phyloP scores from a whole-genome alignment of 2,888 invertebrate genomes.

The Drosophila nr. perissopoda region DNA sequence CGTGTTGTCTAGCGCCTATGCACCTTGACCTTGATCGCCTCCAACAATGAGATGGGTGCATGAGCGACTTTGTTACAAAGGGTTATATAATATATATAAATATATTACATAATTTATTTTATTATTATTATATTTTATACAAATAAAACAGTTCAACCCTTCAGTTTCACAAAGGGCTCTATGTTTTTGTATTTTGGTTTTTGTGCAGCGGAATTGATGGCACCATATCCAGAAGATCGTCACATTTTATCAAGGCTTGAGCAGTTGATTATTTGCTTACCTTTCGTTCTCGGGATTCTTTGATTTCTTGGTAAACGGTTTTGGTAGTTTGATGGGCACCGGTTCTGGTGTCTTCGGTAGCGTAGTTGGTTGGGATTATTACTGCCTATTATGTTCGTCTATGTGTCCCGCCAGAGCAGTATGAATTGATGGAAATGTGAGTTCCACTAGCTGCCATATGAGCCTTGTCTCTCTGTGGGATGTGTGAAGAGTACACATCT shows the following conservation, averaged over 20 bases:
- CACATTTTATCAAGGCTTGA: not conserved
- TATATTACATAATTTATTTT: no score
- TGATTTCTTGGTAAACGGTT: not conserved
- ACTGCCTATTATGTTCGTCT: not conserved
- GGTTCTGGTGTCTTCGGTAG: not conserved
- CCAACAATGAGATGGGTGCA: no score
- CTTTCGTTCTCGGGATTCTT: not conserved
- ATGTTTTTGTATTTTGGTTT: not conserved
- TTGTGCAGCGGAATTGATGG: not conserved
- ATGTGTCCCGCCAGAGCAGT: not conserved
- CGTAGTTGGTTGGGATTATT: no score
- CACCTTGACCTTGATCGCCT: no score
- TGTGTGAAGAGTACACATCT: not conserved
- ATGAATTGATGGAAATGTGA: not conserved
- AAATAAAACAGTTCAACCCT: not conserved
- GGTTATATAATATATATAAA: not conserved
- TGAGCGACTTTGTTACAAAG: not conserved
- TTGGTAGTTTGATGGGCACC: not conserved
- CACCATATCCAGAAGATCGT: not conserved
- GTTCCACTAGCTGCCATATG: constrained; percentile 9
- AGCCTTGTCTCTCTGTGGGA: constrained; percentile 4
- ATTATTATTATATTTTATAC: no score
- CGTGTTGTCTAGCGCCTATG: no score
- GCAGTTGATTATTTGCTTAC: not conserved
- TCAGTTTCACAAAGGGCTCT: not conserved